Base-by-base conservation (phyloP, 2,888 invertebrate genomes). In the Drosophila subquinaria region DNA sequence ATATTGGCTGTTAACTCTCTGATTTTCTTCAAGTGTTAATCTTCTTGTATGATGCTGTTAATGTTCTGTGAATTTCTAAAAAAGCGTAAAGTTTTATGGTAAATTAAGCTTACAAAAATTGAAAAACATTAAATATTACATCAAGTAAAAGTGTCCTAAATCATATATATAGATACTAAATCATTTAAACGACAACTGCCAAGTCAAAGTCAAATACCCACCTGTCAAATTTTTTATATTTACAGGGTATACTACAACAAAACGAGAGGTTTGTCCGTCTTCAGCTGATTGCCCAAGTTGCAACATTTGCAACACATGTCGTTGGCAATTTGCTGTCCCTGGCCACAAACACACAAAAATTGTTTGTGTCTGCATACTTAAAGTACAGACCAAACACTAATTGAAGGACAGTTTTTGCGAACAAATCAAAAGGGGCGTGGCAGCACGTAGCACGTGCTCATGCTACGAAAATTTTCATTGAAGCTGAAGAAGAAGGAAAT, bases 291-390 rank as follows among this genome's bases (percentile, higher is more conserved):
- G 80, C 57, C 66, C 73, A 73, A 74, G 30, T 73, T 60, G 62
- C 60, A 74, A 71, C 76, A 67, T 74, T 69, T 81, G 77, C 71
- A 61, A 69, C 83, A 83, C 79, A 83, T 82, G 84, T 82, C 79
- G 80, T 65, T 71, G 69, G 73, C 82, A 79, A 85, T 84, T 83
- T 80, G 70, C 73, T 76, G 55, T 64, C 73, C 45, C 42, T 40
- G 67, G 42, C 47, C 43, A 13, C 48, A 43, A 56, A 59, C 23
- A 6, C 27, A 40, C 50, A 17, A 77, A 77, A 77, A 76, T 77
- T 74, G 77, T 76, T 77, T 77, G 63, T 76, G 64, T 70, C 77
- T 67, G 51, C 70, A 63, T 74, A 67, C 70, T 76, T 76, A 59
- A 65, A 72, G 73, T 59, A 57, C 51, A 38, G 51, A 61, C 63